Evolutionary conservation across 2,797 vertebrate genomes (phyloP), one percentile per base, ranked within the genome.

Genomic region (Pagetopsis macropterus): DNA sequence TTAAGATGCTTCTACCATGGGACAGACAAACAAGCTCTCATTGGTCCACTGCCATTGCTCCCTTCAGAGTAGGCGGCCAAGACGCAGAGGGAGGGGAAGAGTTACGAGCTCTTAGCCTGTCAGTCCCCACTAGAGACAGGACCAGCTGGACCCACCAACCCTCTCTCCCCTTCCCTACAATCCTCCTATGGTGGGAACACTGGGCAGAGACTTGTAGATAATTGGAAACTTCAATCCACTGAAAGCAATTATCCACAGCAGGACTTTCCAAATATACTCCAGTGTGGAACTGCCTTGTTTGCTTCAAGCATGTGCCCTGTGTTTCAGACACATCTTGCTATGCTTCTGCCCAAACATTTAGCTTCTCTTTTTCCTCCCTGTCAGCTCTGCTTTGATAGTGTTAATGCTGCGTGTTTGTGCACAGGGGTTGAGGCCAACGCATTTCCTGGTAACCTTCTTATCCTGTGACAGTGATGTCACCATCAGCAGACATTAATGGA

Each of bases 171-270:
- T 65, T 81, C 73, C 75, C 52, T 65, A 33, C 65, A 70, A 65
- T 75, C 81, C 64, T 72, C 84, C 83, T 72, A 83, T 88, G 88
- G 76, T 91, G 85, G 90, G 88, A 89, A 87, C 74, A 41, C 70
- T 85, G 74, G 27, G 84, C 79, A 87, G 86, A 84, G 78, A 85
- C 83, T 78, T 61, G 77, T 48, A 78, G 83, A 90, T 94, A 92
- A 92, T 90, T 93, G 89, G 90, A 93, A 93, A 92, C 92, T 91
- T 90, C 83, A 86, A 87, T 93, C 86, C 76, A 85, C 90, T 93
- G 89, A 93, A 93, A 91, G 87, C 83, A 94, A 91, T 94, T 94
- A 93, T 89, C 76, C 73, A 76, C 77, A 86, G 75, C 78, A 84
- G 91, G 87, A 89, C 82, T 88, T 91, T 93, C 86, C 90, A 91